Evolutionary conservation across 2,888 invertebrate genomes (phyloP).

Genomic region (Agrenia bidenticulata): DNA sequence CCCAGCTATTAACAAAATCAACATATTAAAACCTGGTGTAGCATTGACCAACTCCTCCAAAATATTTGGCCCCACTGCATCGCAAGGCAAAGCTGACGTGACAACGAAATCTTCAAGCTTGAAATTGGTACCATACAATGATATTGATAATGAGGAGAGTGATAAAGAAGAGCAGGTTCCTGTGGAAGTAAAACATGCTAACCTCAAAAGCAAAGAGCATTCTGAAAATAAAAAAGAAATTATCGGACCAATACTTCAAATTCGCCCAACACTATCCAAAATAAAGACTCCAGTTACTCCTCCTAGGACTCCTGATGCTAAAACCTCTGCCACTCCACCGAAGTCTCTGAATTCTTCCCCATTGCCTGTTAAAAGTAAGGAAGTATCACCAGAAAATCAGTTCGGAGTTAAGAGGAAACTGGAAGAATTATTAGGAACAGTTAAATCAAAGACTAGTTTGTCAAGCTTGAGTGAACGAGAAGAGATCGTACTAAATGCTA

Average conservation of each 20-base stretch:
- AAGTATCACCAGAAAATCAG: conserved; percentile 10
- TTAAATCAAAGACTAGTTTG: background rate
- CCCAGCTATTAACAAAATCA: conserved; percentile 21
- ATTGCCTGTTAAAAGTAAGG: background rate
- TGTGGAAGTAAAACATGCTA: conserved; percentile 20
- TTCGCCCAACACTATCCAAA: background rate
- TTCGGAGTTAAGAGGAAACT: conserved; percentile 19
- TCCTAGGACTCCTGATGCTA: background rate
- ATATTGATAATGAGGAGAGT: conserved; percentile 35
- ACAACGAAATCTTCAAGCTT: conserved; percentile 10
- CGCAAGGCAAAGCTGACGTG: conserved; percentile 2
- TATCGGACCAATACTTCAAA: background rate
- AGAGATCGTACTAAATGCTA: conserved; percentile 16
- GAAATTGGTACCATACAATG: conserved; percentile 34
- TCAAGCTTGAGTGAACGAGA: background rate
- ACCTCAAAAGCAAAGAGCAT: background rate
- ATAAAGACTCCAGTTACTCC: background rate
- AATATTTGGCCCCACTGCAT: background rate
- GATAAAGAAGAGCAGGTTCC: conserved; percentile 25
- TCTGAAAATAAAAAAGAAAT: background rate
- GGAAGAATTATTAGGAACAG: conserved; percentile 11
- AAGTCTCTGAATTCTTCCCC: conserved; percentile 21
- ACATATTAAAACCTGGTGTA: conserved; percentile 30
- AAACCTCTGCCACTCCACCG: conserved; percentile 23
- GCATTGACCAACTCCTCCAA: conserved; percentile 27